Percentiles rank a stretch among this genome's conserved stretches.
phyloP scores from a whole-genome alignment of 2,797 vertebrate species.

The Lepus townsendii region DNA sequence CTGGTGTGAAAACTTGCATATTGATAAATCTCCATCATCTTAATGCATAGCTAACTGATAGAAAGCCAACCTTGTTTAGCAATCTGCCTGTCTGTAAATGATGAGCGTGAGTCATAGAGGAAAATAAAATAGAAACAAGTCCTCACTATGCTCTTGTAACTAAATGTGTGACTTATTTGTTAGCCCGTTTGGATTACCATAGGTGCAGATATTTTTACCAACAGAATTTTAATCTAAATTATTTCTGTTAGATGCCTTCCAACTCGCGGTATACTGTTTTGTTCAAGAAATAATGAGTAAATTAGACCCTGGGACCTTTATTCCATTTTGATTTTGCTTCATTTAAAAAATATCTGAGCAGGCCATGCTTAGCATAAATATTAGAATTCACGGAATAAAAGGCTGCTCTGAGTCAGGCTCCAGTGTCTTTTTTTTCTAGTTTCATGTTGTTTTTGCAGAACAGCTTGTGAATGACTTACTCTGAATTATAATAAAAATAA shows the following conservation, averaged over 20 bases:
- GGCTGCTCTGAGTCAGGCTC: constrained; percentile 42
- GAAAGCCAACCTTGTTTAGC: constrained; percentile 25
- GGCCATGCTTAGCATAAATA: constrained; percentile 70
- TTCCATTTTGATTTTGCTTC: constrained; percentile 62
- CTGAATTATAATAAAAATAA: constrained; percentile 77
- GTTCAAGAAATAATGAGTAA: constrained; percentile 60
- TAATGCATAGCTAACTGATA: constrained; percentile 56
- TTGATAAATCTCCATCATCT: background rate
- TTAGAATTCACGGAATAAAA: constrained; percentile 65
- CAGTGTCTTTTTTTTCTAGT: constrained; percentile 53
- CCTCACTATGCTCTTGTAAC: constrained; percentile 43
- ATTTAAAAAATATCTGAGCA: constrained; percentile 60
- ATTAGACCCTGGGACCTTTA: constrained; percentile 64
- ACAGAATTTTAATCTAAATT: constrained; percentile 64
- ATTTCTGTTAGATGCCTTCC: constrained; percentile 22
- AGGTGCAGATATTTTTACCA: constrained; percentile 44
- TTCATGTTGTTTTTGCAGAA: constrained; percentile 63
- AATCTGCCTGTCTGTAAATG: constrained; percentile 41
- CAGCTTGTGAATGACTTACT: constrained; percentile 73
- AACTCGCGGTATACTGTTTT: constrained; percentile 43
- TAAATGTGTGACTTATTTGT: constrained; percentile 41
- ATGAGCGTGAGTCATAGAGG: constrained; percentile 59
- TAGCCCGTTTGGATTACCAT: constrained; percentile 57
- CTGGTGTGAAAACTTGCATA: constrained; percentile 59
- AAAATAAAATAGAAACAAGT: constrained; percentile 45